These are phyloP conservation scores for Rhopalosiphum maidis DNA, from an alignment of 1,140 invertebrate genomes.

Conservation along the genomic window DNA sequence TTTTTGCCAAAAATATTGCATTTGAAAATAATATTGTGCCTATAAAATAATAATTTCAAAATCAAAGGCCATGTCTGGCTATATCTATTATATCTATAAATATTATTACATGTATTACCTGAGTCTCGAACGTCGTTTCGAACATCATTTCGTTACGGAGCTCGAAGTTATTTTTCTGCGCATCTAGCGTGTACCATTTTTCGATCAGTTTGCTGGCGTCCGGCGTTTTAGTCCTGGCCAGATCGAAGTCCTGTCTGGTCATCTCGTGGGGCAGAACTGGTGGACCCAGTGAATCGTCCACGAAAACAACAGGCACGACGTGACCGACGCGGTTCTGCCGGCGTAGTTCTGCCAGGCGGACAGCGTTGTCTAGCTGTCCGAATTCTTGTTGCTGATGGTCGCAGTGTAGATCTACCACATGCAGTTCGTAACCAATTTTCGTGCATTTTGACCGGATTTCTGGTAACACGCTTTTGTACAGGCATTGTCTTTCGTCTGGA, in stretches of 20 bases:
- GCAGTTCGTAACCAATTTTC: conserved; percentile 71
- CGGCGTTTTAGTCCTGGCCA: conserved; percentile 69
- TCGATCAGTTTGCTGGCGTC: conserved; percentile 68
- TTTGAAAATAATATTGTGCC: too few species aligned
- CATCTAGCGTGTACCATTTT: conserved; percentile 75
- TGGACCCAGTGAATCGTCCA: conserved; percentile 76
- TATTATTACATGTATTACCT: background rate
- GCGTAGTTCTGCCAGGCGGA: conserved; percentile 76
- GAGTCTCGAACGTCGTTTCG: conserved; percentile 22
- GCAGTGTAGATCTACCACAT: conserved; percentile 75
- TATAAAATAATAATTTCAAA: too few species aligned
- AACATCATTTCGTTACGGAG: conserved; percentile 19
- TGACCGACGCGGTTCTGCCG: conserved; percentile 72
- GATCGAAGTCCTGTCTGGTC: conserved; percentile 78
- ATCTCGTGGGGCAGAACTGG: conserved; percentile 78
- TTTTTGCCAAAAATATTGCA: too few species aligned
- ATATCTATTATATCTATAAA: background rate
- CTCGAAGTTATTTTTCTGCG: background rate
- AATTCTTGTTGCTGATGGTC: conserved; percentile 71
- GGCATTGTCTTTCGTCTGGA: conserved; percentile 70
- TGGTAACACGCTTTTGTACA: conserved; percentile 73
- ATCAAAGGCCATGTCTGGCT: background rate
- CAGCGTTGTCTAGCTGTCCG: conserved; percentile 75
- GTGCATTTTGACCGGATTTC: conserved; percentile 68
- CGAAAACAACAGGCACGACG: conserved; percentile 76